phyloP scores from a whole-genome alignment of 2,113 vertebrate genomes.

The Pachyramphus minor region DNA sequence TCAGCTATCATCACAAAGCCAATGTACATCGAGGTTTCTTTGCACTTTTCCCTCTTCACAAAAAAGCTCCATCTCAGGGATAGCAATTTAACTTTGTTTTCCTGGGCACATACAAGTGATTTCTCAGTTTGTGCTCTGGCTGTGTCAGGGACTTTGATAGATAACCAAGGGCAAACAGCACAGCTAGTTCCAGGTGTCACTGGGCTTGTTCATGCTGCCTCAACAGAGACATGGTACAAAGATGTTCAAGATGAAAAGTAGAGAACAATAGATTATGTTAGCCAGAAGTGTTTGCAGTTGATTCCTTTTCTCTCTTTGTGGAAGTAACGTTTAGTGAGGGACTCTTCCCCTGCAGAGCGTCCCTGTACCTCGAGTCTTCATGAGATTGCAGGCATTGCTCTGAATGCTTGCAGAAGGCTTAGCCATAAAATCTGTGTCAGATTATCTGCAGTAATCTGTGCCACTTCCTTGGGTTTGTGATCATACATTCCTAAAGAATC shows the following conservation, averaged over 20 bases:
- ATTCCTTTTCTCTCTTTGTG: background rate
- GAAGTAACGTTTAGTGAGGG: background rate
- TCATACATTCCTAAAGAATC: background rate
- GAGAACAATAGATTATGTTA: background rate
- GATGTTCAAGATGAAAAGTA: background rate
- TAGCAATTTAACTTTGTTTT: background rate
- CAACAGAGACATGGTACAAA: background rate
- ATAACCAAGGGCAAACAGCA: background rate
- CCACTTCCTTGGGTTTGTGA: background rate
- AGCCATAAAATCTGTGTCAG: background rate
- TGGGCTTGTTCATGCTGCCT: background rate
- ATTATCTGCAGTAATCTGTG: background rate
- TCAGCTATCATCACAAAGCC: background rate
- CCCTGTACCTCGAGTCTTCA: background rate
- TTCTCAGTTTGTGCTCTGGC: background rate
- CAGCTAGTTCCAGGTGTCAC: background rate
- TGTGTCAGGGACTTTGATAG: background rate
- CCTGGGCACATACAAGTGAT: background rate
- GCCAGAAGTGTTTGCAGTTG: background rate
- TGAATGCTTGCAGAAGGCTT: background rate
- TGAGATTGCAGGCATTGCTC: background rate
- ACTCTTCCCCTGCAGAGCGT: background rate
- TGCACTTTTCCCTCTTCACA: background rate
- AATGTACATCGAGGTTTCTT: background rate
- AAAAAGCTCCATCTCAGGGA: background rate